Evolutionary conservation across 2,113 vertebrate species (phyloP), one percentile per base, ranked within the genome.

Genomic region (human): DNA sequence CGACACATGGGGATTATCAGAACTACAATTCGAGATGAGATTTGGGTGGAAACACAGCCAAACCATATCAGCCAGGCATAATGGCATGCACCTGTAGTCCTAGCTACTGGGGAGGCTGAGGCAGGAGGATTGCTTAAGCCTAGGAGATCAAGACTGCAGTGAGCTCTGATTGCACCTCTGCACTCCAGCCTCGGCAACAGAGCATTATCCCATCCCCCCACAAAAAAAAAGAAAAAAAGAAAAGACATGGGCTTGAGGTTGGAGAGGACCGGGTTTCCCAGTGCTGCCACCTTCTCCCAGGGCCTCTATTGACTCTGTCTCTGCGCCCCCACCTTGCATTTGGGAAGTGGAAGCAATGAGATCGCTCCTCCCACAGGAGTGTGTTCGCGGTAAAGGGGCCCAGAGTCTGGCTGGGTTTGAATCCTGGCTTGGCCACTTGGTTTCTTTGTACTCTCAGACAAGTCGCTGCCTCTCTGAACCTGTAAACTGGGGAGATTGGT

Each of bases 241-340:
- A 23, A 55, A 55, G 20, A 12, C 17, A 18, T 35, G 10, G 87
- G 55, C 80, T 90, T 45, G 43, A 52, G 61, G 70, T 38, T 30
- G 43, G 13, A 48, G 73, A 73, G 32, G 16, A 48, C 50, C 9
- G 18, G 40, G 32, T 76, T 95, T 6, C 80, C 27, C 43, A 45
- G 16, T 0, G 12, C 55, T 59, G 30, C 48, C 8, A 13, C 32
- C 22, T 68, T 30, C 52, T 27, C 59, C n/a, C 11, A 27, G 48
- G 43, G n/a, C 27, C 35, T 0, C 3, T 0, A 2, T 9, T 22
- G 22, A 55, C 52, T 10, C 8, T 35, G 23, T 40, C 68, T 23
- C 38, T 4, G 9, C 7, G 30, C 8, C 48, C 22, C 27, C 22
- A 57, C 55, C n/a, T 20, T 48, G 20, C 5, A 8, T 40, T 88